phyloP scores from a whole-genome alignment of 1,140 invertebrate species.

The Triops cancriformis region DNA sequence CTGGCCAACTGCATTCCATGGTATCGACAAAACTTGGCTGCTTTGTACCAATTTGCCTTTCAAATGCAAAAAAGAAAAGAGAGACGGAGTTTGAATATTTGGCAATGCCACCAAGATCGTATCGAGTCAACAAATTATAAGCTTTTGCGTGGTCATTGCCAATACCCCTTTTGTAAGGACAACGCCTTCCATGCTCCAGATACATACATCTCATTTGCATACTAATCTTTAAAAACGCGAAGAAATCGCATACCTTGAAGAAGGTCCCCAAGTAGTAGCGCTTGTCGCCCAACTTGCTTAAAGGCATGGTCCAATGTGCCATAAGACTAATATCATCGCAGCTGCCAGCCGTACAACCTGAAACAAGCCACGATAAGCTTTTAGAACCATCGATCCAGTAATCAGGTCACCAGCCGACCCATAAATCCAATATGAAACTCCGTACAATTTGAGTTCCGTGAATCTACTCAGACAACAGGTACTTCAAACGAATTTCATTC shows the following conservation, averaged over 20 bases:
- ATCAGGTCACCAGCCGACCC: neutral
- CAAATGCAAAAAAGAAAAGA: constrained; percentile 36
- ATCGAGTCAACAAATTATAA: neutral
- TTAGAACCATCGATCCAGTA: neutral
- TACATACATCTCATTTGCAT: neutral
- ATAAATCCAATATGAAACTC: too few relatives aligned
- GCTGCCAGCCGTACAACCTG: neutral
- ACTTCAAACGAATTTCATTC: too few relatives aligned
- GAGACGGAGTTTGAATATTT: neutral
- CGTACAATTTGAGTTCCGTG: too few relatives aligned
- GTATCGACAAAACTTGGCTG: constrained; percentile 80
- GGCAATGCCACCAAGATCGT: neutral
- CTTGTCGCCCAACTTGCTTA: constrained; percentile 75
- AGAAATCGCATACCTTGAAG: constrained; percentile 61
- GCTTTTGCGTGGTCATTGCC: neutral
- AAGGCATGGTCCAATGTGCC: constrained; percentile 66
- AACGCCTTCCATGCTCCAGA: neutral
- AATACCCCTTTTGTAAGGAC: neutral
- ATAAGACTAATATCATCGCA: constrained; percentile 6
- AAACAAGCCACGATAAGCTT: neutral
- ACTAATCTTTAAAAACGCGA: neutral
- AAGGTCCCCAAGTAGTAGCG: constrained; percentile 81
- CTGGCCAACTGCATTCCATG: constrained; percentile 85
- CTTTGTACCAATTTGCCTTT: constrained; percentile 85
- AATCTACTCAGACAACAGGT: too few relatives aligned